phyloP scores from a whole-genome alignment of 2,888 invertebrate species.

The Dioctria rufipes region DNA sequence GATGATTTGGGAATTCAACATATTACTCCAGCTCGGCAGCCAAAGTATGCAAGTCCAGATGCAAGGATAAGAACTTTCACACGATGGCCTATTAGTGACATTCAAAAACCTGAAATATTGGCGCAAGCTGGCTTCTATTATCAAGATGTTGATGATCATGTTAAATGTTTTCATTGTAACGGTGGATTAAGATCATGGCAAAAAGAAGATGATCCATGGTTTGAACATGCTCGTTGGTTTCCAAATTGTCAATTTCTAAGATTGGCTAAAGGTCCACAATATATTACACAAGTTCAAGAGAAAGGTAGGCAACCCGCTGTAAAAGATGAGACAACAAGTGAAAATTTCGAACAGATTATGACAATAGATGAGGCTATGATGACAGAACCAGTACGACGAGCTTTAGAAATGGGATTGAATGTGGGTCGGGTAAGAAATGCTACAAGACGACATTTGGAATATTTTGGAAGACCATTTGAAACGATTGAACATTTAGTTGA shows the following conservation, averaged over 20 bases:
- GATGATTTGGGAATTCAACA: slow-evolving; percentile 74
- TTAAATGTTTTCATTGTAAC: slow-evolving; percentile 94
- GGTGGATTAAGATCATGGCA: slow-evolving; percentile 94
- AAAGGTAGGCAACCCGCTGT: slow-evolving; percentile 55
- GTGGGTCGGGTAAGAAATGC: slow-evolving; percentile 75
- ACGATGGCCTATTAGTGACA: slow-evolving; percentile 83
- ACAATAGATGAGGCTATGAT: slow-evolving; percentile 71
- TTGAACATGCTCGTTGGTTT: slow-evolving; percentile 95
- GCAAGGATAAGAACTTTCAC: slow-evolving; percentile 79
- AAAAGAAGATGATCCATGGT: slow-evolving; percentile 91
- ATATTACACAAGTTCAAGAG: slow-evolving; percentile 74
- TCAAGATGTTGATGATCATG: slow-evolving; percentile 80
- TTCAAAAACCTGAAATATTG: slow-evolving; percentile 83
- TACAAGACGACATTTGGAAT: slow-evolving; percentile 74
- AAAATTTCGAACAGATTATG: slow-evolving; percentile 53
- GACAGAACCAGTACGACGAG: slow-evolving; percentile 72
- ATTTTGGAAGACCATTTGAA: slow-evolving; percentile 76
- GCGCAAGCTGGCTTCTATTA: slow-evolving; percentile 94
- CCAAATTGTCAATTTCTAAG: slow-evolving; percentile 88
- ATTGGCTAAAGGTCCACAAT: slow-evolving; percentile 86
- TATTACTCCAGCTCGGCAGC: slow-evolving; percentile 76
- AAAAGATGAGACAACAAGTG: neutral
- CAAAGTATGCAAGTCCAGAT: slow-evolving; percentile 79
- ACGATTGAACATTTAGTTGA: slow-evolving; percentile 82
- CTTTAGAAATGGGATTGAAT: slow-evolving; percentile 76